These are phyloP conservation scores for Hyperoplus lanceolatus DNA, from an alignment of 2,797 vertebrate species.

Conservation along the genomic window DNA sequence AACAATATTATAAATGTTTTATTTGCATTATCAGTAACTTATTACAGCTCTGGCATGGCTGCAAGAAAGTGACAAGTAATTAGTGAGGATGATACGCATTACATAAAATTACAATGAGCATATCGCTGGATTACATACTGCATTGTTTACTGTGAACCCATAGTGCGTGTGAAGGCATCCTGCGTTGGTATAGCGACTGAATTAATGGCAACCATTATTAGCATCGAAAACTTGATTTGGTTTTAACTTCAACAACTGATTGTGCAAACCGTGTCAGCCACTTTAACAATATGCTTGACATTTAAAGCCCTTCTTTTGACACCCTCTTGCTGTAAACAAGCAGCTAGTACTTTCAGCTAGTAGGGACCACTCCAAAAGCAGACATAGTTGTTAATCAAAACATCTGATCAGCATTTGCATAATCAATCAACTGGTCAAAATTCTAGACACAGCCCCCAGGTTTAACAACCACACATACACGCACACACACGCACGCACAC, in stretches of 20 bases:
- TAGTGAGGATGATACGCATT: background rate
- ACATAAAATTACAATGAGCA: too few species aligned
- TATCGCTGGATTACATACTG: background rate
- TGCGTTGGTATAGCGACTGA: background rate
- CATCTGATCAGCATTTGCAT: constrained; percentile 75
- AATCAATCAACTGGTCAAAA: constrained; percentile 82
- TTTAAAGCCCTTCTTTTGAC: constrained; percentile 22
- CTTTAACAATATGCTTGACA: constrained; percentile 7
- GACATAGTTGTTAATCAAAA: constrained; percentile 75
- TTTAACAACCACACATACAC: constrained; percentile 50
- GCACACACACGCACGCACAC: constrained; percentile 23
- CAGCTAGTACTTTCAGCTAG: constrained; percentile 38
- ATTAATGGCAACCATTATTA: background rate
- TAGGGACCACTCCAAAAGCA: constrained; percentile 55
- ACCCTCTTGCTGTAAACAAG: constrained; percentile 25
- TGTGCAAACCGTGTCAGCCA: background rate
- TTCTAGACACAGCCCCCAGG: constrained; percentile 74
- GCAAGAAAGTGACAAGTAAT: background rate
- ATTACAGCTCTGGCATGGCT: background rate
- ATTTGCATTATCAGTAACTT: background rate
- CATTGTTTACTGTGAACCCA: background rate
- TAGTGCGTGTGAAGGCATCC: background rate
- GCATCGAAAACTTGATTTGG: background rate
- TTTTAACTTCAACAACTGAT: background rate
- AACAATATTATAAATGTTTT: background rate